A percentile compares a stretch with the other conserved stretches of the same genome.
These are phyloP conservation scores for Stegostoma tigrinum DNA, from an alignment of 2,113 vertebrate genomes.

Conservation along the genomic window DNA sequence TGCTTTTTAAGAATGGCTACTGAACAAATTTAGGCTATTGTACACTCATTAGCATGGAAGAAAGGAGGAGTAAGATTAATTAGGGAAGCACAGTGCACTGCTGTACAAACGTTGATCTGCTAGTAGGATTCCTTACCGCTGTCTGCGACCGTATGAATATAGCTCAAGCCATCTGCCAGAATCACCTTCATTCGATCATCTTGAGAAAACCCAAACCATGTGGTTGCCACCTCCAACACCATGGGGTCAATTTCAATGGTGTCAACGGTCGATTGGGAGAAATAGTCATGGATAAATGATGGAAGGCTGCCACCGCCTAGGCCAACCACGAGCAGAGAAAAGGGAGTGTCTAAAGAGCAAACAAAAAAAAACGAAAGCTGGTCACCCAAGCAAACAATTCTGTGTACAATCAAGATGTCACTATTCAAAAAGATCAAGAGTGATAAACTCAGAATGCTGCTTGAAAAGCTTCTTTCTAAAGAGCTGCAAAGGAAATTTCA, in stretches of 20 bases:
- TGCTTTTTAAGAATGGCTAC: neutral
- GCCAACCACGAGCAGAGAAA: constrained; percentile 76
- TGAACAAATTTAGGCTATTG: neutral
- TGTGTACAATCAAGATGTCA: too few species aligned
- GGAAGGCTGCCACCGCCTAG: constrained; percentile 87
- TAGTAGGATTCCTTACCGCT: constrained; percentile 58
- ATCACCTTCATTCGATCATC: constrained; percentile 72
- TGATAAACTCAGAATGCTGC: too few species aligned
- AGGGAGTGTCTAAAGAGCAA: constrained; percentile 52
- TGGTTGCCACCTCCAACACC: constrained; percentile 74
- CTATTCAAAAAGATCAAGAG: too few species aligned
- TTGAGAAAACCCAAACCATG: constrained; percentile 77
- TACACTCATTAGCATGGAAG: neutral
- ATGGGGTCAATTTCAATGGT: constrained; percentile 82
- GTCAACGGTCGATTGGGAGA: constrained; percentile 57
- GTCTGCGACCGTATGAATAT: constrained; percentile 60
- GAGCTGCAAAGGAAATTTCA: too few species aligned
- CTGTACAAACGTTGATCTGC: neutral
- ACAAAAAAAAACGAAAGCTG: neutral
- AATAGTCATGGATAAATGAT: constrained; percentile 83
- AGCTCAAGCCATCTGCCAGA: constrained; percentile 75
- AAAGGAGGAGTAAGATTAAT: neutral
- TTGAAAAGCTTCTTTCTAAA: too few species aligned
- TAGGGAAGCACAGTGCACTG: neutral
- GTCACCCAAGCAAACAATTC: too few species aligned